Evolutionary conservation across 2,888 invertebrate species (phyloP), one percentile per base, ranked within the genome.

Genomic region (Andricus quercusramuli): DNA sequence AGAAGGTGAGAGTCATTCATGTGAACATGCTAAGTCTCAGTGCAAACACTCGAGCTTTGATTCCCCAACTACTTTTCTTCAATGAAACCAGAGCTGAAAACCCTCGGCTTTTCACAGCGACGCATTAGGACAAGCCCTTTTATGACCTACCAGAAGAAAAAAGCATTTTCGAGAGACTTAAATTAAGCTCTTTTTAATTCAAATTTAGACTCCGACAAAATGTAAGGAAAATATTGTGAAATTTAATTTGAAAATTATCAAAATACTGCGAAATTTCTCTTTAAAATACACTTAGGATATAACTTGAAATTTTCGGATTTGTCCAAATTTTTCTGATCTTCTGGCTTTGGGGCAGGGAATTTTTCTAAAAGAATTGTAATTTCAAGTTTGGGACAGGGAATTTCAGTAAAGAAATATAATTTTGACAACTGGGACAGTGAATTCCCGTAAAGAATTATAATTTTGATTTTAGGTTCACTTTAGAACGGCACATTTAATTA

Each of bases 21-120:
- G 32, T 32, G 74, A 56, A 56, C 74, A 74, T 74, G 32, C 74
- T 74, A 74, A 74, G 74, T 56, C 74, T 13, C n/a, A 74, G 74
- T 56, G 56, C 74, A 74, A 74, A 74, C 74, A 74, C 74, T 74
- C n/a, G 17, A 74, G 51, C 56, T 56, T 74, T 74, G 51, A 74
- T 74, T 74, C 74, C 56, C 11, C 51, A 32, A 74, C 47, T 74
- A 74, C 74, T 56, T 56, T 74, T 32, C 74, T 56, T 32, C n/a
- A 74, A 74, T 56, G 17, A 25, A 74, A 56, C n/a, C n/a, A 13
- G 56, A 74, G 56, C 13, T 74, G 56, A 74, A 74, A 32, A 74
- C n/a, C n/a, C 32, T 74, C 74, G 74, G 11, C 74, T 74, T 74
- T 74, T 74, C 56, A 74, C 32, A 13, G 56, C 32, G n/a, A 37